A percentile compares a stretch with the other conserved stretches of the same genome.
phyloP scores from a whole-genome alignment of 2,888 invertebrate genomes.

The Pyrrhia umbra region DNA sequence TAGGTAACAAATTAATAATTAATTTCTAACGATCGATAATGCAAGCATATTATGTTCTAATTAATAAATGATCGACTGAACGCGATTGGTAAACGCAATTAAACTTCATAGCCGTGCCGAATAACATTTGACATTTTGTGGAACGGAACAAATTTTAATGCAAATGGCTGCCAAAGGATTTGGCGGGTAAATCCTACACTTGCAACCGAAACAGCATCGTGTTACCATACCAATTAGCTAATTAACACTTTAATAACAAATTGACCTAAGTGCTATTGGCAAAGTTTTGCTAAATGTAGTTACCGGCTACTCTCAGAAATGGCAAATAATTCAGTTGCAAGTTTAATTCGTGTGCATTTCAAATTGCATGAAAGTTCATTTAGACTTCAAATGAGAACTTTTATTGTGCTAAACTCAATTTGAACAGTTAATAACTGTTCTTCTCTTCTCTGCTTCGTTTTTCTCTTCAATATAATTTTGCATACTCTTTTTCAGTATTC shows the following conservation, averaged over 20 bases:
- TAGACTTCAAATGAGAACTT: conserved; percentile 33
- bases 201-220: conserved; percentile 5
- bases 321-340: conserved; percentile 32
- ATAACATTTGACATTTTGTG: conserved; percentile 13
- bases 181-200: not conserved
- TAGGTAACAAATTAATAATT: too few relatives aligned
- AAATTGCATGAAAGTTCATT: conserved; percentile 26
- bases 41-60: not conserved
- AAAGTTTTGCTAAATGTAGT: conserved; percentile 26
- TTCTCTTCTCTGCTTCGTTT: conserved; percentile 5
- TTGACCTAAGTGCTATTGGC: conserved; percentile 28
- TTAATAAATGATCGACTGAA: not conserved
- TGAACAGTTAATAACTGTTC: conserved; percentile 29
- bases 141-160: not conserved
- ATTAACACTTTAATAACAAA: conserved; percentile 38
- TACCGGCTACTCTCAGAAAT: conserved; percentile 7
- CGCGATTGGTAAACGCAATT: not conserved
- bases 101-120: conserved; percentile 1
- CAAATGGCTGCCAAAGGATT: conserved; percentile 1
- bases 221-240: conserved; percentile 26
- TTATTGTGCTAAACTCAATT: conserved; percentile 37
- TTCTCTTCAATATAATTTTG: conserved; percentile 12
- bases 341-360: conserved; percentile 33
- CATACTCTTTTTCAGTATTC: conserved; percentile 1
- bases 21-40: not conserved